A percentile compares a stretch with the other conserved stretches of the same genome.
Conservation (phyloP, 30 jellyfish, hydroid and myxozoan genomes). For the Clytia hemisphaerica region DNA sequence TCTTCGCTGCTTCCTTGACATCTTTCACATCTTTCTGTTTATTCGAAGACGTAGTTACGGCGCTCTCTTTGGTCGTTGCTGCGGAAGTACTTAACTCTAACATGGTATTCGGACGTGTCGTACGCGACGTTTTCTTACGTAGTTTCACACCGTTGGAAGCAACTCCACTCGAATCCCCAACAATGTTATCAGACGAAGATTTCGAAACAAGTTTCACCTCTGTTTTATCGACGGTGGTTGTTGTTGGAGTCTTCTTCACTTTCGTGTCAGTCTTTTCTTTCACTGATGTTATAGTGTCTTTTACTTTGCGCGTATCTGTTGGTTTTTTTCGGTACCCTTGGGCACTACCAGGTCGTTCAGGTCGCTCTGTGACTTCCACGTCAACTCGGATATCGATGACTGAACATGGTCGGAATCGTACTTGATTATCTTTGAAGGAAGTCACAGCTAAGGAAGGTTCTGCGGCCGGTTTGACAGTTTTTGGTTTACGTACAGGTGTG, state of each 20-base stretch:
- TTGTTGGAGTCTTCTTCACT: background rate
- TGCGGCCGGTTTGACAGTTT: background rate
- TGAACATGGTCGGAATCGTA: constrained; percentile 24
- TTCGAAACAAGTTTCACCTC: background rate
- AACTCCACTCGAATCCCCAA: background rate
- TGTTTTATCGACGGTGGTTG: background rate
- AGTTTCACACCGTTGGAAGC: constrained; percentile 9
- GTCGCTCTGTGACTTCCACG: too few species aligned
- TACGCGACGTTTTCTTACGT: constrained; percentile 14
- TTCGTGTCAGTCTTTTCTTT: too few species aligned
- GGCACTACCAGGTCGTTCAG: constrained; percentile 8
- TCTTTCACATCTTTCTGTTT: too few species aligned
- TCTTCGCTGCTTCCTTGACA: too few species aligned
- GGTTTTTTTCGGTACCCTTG: background rate
- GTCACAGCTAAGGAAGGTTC: too few species aligned
- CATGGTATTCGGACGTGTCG: too few species aligned
- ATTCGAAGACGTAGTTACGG: too few species aligned
- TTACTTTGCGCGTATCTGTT: background rate
- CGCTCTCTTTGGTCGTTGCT: too few species aligned
- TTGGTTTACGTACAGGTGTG: background rate
- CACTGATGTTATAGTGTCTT: too few species aligned
- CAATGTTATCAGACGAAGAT: constrained; percentile 1
- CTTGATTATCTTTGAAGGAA: constrained; percentile 7
- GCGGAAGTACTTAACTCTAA: too few species aligned
- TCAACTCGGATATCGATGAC: constrained; percentile 7